Base-by-base conservation (phyloP, 2,888 invertebrate species). In the Nematopogon swammerdamellus region DNA sequence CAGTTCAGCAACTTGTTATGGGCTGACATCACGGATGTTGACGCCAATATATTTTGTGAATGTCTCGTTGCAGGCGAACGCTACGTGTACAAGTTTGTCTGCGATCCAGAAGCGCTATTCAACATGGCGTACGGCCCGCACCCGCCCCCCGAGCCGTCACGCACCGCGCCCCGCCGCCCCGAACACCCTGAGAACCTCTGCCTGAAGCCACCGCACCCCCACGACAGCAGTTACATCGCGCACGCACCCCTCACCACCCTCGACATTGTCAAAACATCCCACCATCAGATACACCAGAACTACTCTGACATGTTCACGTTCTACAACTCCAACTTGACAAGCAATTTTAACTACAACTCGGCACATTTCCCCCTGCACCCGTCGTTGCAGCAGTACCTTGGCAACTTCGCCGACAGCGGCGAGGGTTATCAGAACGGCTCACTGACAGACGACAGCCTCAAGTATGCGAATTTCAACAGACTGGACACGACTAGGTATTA, bases 21-120 rank as follows among this genome's bases (percentile, higher is more conserved):
- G n/a, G n/a, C n/a, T n/a, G n/a, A n/a, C n/a, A 25, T 25, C 25
- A 25, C 5, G 25, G 25, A 25, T 25, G n/a, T n/a, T n/a, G n/a
- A n/a, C n/a, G n/a, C n/a, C n/a, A n/a, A n/a, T n/a, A n/a, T n/a
- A n/a, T n/a, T n/a, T n/a, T n/a, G n/a, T n/a, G n/a, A n/a, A 25
- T 25, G 8, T 25, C 11, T 11, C 3, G 14, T 54, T 67, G 18
- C 70, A 87, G 93, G 97, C 0, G 96, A 97, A 66, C 85, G 96
- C 60, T 97, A 97, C 75, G 96, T 97, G 11, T 97, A 97, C 80
- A 94, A 95, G 66, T 97, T 97, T 67, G 95, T 97, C 1, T 97
- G 96, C 70, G 95, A 96, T 69, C 96, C 96, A 0, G 92, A 93
- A 55, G 92, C 92, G 0, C 72, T 94, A 2, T 92, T 94, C 76